Conservation (phyloP, 2,888 invertebrate genomes). For the Yponomeuta malinellus region DNA sequence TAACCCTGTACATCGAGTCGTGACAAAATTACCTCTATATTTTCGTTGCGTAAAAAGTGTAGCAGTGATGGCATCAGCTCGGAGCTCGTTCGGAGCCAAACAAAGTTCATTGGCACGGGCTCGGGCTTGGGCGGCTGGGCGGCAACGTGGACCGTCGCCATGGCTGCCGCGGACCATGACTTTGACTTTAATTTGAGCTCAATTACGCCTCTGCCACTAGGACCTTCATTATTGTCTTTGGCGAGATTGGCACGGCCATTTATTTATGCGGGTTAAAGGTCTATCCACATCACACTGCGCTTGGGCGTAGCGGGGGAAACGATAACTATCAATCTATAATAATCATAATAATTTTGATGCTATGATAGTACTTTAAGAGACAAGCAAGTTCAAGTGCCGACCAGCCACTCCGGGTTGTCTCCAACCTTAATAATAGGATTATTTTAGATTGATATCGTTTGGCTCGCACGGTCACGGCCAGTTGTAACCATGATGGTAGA, state of each 20-base stretch:
- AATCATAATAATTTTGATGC: no score
- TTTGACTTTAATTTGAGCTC: conserved; percentile 32
- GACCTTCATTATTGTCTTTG: conserved; percentile 13
- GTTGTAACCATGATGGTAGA: no score
- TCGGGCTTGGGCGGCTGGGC: conserved; percentile 38
- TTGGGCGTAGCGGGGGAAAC: no score
- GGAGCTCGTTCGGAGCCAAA: conserved; percentile 29
- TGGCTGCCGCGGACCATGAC: conserved; percentile 49
- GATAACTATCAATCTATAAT: no score
- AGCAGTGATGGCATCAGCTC: conserved; percentile 40
- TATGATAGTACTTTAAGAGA: no score
- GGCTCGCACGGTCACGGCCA: no score
- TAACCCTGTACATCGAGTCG: not conserved
- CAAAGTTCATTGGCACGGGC: conserved; percentile 66
- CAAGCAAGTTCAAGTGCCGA: no score
- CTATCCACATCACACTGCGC: no score
- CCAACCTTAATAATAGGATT: no score
- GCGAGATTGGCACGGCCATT: not conserved
- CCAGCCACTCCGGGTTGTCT: no score
- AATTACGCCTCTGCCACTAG: not conserved
- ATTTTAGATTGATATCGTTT: no score
- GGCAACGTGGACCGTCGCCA: conserved; percentile 38
- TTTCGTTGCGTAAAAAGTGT: conserved; percentile 42
- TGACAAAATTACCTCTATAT: conserved; percentile 18
- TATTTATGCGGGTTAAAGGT: no score